These are phyloP conservation scores for Micoletzkya japonica DNA, from an alignment of 2,888 invertebrate species.

Conservation along the genomic window DNA sequence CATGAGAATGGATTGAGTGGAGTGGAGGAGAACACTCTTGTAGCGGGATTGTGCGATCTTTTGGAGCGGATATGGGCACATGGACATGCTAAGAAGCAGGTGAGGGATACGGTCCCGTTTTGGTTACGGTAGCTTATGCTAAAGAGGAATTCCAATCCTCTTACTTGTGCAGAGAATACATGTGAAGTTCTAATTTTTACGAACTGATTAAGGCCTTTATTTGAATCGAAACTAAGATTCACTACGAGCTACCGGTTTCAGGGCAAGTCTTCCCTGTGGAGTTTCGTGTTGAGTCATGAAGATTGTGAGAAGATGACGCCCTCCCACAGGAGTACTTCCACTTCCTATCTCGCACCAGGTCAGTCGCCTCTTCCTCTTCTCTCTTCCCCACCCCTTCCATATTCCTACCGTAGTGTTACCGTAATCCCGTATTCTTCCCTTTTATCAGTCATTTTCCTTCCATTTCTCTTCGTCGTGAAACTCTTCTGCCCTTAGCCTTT, in stretches of 20 bases:
- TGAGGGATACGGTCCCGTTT: slow-evolving; percentile 55
- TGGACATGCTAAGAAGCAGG: slow-evolving; percentile 88
- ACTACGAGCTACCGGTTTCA: slow-evolving; percentile 54
- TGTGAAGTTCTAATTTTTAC: not conserved
- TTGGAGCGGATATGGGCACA: slow-evolving; percentile 97
- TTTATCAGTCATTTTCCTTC: slow-evolving; percentile 24
- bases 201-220: not conserved
- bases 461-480: slow-evolving; percentile 22
- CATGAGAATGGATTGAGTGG: slow-evolving; percentile 76
- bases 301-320: slow-evolving; percentile 70
- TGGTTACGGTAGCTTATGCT: not conserved
- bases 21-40: slow-evolving; percentile 94
- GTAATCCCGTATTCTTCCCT: no score
- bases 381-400: not conserved
- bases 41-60: slow-evolving; percentile 92
- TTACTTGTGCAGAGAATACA: not conserved
- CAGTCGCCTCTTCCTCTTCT: slow-evolving; percentile 40
- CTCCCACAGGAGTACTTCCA: slow-evolving; percentile 44
- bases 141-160: not conserved
- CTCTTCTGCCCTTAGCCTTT: no score
- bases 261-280: slow-evolving; percentile 96
- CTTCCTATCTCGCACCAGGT: slow-evolving; percentile 68
- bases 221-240: not conserved
- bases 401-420: no score
- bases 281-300: slow-evolving; percentile 86